Evolutionary conservation across 2,888 invertebrate genomes (phyloP), one percentile per base, ranked within the genome.

Genomic region (Tachina lurida): DNA sequence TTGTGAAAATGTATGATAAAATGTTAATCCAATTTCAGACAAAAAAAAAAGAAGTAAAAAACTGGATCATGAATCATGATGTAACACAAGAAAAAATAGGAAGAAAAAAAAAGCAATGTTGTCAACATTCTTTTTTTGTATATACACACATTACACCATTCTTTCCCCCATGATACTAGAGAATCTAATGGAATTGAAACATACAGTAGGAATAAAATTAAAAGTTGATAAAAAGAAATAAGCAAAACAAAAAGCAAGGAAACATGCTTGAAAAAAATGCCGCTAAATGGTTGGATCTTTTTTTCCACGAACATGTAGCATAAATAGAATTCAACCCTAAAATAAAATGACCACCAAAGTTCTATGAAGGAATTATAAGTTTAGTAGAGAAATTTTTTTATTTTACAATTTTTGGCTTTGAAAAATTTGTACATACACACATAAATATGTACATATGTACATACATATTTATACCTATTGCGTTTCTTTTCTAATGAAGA

Each of bases 41-140:
- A 63, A 41, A 62, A 67, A 60, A 68, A 22, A 10, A n/a, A n/a
- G 0, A 75, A 41, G 49, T 58, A 60, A 68, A 22, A 12, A 0
- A 2, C 2, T 19, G n/a, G n/a, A n/a, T n/a, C n/a, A n/a, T n/a
- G n/a, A n/a, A 77, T 56, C 45, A 74, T 77, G 77, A 77, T 77
- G 77, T 77, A 77, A 77, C 17, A 3, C 12, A 12, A n/a, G 43
- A 31, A 47, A 56, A 9, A 17, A 73, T 10, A 2, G 0, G 39
- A 10, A 47, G 15, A 7, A n/a, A 12, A 63, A 19, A 65, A 49
- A 43, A 31, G 2, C n/a, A 71, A 63, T 62, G 62, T 71, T 65
- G 68, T 52, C 41, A 73, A 79, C 54, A 73, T 79, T 65, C 39
- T 63, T 31, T 45, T 19, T 5, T 31, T 31, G 31, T 31, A 49